Evolutionary conservation across 2,797 vertebrate genomes (phyloP).

Genomic region (Alfaro cultratus): DNA sequence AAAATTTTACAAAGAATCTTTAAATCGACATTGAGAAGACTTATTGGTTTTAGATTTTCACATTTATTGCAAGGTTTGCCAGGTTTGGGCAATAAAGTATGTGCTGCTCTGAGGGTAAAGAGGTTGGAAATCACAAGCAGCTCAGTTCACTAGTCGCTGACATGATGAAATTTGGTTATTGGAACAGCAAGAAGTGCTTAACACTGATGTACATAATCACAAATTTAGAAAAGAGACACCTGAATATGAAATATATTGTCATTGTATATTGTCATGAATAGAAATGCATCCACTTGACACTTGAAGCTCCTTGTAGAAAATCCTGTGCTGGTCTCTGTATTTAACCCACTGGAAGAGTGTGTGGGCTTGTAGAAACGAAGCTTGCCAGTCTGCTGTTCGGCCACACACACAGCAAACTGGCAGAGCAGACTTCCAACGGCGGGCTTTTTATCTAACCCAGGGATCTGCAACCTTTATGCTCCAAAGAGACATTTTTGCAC

Average conservation of each 20-base stretch:
- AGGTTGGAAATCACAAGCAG: background rate
- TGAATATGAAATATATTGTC: background rate
- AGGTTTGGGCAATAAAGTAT: no score
- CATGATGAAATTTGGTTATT: background rate
- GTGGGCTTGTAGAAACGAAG: constrained; percentile 42
- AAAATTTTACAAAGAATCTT: no score
- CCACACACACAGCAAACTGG: constrained; percentile 41
- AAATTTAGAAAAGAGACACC: background rate
- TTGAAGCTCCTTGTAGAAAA: constrained; percentile 25
- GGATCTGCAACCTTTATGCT: no score
- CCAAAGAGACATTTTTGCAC: no score
- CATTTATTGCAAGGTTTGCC: no score
- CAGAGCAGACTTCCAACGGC: constrained; percentile 1
- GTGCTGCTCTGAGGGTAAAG: background rate
- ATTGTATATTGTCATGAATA: background rate
- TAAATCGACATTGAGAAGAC: no score
- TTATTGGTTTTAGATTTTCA: no score
- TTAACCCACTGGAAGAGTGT: constrained; percentile 51
- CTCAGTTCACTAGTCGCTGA: background rate
- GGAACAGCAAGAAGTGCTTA: background rate
- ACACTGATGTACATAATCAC: background rate
- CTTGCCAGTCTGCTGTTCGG: constrained; percentile 68
- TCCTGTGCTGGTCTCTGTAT: constrained; percentile 34
- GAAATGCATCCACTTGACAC: constrained; percentile 15
- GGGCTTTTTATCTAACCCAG: background rate